phyloP scores from a whole-genome alignment of 2,113 vertebrate genomes.

The Capreolus pygargus region DNA sequence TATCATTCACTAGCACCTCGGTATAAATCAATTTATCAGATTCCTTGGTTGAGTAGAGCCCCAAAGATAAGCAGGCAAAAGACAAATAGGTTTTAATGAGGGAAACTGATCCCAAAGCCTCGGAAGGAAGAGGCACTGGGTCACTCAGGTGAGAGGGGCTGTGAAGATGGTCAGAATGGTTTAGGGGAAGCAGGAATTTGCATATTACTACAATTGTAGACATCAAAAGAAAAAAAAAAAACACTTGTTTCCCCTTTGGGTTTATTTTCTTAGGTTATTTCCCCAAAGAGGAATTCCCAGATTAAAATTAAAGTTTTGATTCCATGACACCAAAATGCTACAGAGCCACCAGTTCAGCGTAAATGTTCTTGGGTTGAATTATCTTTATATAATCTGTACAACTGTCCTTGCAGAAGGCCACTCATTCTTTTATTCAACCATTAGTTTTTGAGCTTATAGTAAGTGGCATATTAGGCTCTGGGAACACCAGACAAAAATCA shows the following conservation, averaged over 20 bases:
- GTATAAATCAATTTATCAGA: not conserved
- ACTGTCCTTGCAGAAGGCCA: not conserved
- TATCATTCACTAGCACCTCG: not conserved
- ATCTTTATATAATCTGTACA: not conserved
- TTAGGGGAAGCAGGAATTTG: not conserved
- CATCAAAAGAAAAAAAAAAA: not conserved
- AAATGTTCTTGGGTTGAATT: not conserved
- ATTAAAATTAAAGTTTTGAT: conserved; percentile 31
- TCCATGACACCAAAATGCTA: not conserved
- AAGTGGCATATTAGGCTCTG: not conserved
- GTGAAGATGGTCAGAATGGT: not conserved
- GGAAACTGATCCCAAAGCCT: not conserved
- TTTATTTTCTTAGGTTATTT: conserved; percentile 23
- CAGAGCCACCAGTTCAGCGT: not conserved
- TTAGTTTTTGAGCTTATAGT: not conserved
- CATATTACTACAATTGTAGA: not conserved
- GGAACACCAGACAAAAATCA: not conserved
- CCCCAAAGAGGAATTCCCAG: not conserved
- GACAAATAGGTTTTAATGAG: not conserved
- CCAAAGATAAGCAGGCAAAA: not conserved
- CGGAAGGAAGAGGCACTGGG: not conserved
- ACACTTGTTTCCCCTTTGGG: not conserved
- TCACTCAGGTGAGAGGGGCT: not conserved
- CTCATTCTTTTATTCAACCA: not conserved
- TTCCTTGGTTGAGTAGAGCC: not conserved